Conservation (phyloP, 2,888 invertebrate genomes). For the Stenchaetothrips biformis region DNA sequence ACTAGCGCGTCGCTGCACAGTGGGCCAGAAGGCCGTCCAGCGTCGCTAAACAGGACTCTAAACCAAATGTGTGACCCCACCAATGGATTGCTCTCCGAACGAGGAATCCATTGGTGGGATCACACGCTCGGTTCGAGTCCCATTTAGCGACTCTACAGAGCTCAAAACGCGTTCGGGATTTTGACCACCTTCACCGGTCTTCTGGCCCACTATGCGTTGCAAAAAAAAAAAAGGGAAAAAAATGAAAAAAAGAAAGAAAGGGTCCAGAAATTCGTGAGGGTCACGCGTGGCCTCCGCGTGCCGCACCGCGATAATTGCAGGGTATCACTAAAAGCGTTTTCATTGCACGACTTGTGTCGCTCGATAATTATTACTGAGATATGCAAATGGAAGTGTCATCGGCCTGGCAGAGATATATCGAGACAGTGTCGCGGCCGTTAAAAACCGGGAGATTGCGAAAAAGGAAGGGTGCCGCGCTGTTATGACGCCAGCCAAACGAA, state of each 20-base stretch:
- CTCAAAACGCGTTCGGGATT: too few relatives aligned
- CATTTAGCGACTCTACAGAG: too few relatives aligned
- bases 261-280: neutral
- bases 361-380: neutral
- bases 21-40: too few relatives aligned
- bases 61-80: too few relatives aligned
- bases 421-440: neutral
- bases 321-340: neutral
- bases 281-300: neutral
- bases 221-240: neutral
- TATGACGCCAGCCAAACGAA: neutral
- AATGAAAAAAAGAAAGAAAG: neutral
- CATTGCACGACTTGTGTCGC: neutral
- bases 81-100: too few relatives aligned
- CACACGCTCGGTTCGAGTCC: too few relatives aligned
- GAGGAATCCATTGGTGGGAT: too few relatives aligned
- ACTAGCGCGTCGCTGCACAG: too few relatives aligned
- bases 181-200: too few relatives aligned
- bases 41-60: too few relatives aligned
- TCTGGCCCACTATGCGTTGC: too few relatives aligned
- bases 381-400: neutral
- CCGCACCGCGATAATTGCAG: too few relatives aligned
- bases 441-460: neutral
- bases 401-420: neutral
- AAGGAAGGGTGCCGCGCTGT: neutral